Base-by-base conservation (phyloP, 2,797 vertebrate genomes). In the Helarctos malayanus region DNA sequence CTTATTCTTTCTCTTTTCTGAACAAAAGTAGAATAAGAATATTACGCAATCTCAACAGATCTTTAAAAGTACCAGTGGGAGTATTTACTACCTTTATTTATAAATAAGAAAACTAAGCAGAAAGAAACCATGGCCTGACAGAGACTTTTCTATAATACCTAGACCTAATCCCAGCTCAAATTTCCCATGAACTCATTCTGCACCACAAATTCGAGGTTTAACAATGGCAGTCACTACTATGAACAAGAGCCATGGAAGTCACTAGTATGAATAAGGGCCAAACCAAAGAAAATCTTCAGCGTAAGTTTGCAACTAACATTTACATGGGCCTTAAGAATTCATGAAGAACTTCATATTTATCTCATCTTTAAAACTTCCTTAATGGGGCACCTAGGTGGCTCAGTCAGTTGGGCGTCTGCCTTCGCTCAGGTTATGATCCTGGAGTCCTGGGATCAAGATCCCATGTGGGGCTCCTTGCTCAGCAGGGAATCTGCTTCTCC, bases 21-120 rank as follows among this genome's bases (percentile, higher is more conserved):
- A 73, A 80, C 3, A 57, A 69, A 91, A 89, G 56, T 52, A 92
- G 25, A 86, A 49, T 71, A 25, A 89, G 38, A 94, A 27, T 38
- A 93, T 54, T 45, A 82, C 45, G 94, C 12, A 76, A 95, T 87
- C 69, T 89, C n/a, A 65, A 59, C 41, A 82, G 49, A 86, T 79
- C 56, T 91, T 78, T 86, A 59, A 45, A 87, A 75, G 56, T 63
- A 93, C 41, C 5, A 41, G 32, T 10, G 1, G 35, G 57, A 96
- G 5, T 27, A 56, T 78, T 59, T 78, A 68, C 57, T 89, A 91
- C 32, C 41, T 65, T 78, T 76, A 86, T 82, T 49, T 91, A 56
- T 41, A 86, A 63, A 29, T 52, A 91, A 93, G 75, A 71, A 93
- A 83, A 91, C 3, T 41, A 86, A 71, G 29, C 45, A 76, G 21